Conservation (phyloP, 2,797 vertebrate genomes). For the Morelia viridis region DNA sequence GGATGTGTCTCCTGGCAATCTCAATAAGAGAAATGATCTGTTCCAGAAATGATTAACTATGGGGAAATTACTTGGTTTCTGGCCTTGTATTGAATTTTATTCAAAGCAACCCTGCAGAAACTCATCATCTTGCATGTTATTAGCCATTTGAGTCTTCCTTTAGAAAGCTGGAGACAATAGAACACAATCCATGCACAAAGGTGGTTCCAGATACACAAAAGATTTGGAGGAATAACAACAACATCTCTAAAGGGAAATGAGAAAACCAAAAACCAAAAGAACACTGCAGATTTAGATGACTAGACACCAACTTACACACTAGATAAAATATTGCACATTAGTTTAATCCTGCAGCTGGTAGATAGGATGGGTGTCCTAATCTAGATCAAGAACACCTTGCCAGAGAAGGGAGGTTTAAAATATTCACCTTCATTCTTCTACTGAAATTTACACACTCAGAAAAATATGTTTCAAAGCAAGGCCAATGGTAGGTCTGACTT, state of each 20-base stretch:
- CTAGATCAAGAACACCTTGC: neutral
- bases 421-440: neutral
- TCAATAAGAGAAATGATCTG: conserved; percentile 50
- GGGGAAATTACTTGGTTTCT: conserved; percentile 15
- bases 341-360: neutral
- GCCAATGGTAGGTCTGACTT: neutral
- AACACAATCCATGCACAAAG: neutral
- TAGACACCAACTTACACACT: neutral
- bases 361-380: neutral
- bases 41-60: conserved; percentile 26
- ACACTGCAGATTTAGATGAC: neutral
- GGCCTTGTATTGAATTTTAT: conserved; percentile 36
- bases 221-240: neutral
- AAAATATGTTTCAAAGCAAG: neutral
- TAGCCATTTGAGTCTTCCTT: neutral
- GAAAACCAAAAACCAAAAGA: neutral
- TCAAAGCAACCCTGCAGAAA: conserved; percentile 38
- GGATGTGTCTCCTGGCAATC: conserved; percentile 33
- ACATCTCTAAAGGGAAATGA: neutral
- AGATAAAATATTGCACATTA: neutral
- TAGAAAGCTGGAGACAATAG: neutral
- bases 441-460: neutral
- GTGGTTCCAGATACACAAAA: neutral
- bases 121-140: neutral
- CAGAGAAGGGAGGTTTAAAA: neutral